Evolutionary conservation across 2,888 invertebrate genomes (phyloP).

Genomic region (Cepaea hortensis): DNA sequence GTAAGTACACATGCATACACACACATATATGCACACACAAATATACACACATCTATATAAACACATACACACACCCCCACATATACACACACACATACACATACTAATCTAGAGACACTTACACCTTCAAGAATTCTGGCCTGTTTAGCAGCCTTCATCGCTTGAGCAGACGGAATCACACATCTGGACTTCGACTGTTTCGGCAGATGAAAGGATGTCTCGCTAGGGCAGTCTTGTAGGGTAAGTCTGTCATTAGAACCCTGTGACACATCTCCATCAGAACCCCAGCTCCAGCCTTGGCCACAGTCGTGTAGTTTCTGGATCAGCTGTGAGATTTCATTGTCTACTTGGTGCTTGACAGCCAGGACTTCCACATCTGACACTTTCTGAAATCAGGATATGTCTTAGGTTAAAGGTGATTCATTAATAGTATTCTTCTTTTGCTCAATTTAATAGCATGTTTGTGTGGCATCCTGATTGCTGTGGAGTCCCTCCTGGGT

Average conservation of each 20-base stretch:
- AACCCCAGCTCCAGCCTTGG: constrained; percentile 1
- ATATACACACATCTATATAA: no score
- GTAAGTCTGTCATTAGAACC: background rate
- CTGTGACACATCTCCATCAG: background rate
- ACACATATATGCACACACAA: no score
- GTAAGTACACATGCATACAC: no score
- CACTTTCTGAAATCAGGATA: constrained; percentile 22
- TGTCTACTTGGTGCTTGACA: background rate
- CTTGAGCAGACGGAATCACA: background rate
- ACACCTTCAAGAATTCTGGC: constrained; percentile 4
- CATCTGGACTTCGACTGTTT: background rate
- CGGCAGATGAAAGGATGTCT: background rate
- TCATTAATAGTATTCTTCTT: background rate
- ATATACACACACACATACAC: background rate
- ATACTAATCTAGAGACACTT: background rate
- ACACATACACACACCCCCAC: background rate
- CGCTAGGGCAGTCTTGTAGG: background rate
- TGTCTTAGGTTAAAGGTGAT: background rate
- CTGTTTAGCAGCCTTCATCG: constrained; percentile 4
- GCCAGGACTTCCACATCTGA: background rate
- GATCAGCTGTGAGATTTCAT: constrained; percentile 7
- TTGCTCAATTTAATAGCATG: background rate
- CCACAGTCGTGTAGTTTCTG: constrained; percentile 20
- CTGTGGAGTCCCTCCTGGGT: no score
- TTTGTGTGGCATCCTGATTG: no score